phyloP scores from a whole-genome alignment of 2,888 invertebrate species.

The Catocala fraxini region DNA sequence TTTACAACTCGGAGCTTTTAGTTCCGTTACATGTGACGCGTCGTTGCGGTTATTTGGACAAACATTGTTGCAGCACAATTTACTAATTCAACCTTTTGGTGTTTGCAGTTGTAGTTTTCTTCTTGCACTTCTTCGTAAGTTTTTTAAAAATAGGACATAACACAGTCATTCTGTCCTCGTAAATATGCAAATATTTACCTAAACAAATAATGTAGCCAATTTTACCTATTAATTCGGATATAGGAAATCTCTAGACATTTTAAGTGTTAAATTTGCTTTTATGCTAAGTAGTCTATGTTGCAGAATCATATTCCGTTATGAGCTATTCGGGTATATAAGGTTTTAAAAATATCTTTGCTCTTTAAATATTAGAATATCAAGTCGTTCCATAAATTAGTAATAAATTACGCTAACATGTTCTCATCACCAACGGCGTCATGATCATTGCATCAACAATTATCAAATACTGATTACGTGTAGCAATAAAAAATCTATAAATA shows the following conservation, averaged over 20 bases:
- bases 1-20: constrained; percentile 44
- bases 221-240: too few relatives aligned
- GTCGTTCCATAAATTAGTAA: constrained; percentile 3
- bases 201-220: too few relatives aligned
- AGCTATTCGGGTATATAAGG: too few relatives aligned
- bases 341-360: background rate
- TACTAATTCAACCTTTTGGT: constrained; percentile 31
- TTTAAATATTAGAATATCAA: background rate
- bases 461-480: constrained; percentile 63
- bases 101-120: constrained; percentile 15
- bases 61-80: constrained; percentile 41
- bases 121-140: constrained; percentile 16
- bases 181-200: background rate
- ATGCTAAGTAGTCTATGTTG: too few relatives aligned
- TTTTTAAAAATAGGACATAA: constrained; percentile 11
- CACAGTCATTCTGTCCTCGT: background rate
- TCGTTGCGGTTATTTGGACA: constrained; percentile 38
- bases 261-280: too few relatives aligned
- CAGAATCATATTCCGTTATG: too few relatives aligned
- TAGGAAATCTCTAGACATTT: too few relatives aligned
- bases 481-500: constrained; percentile 67
- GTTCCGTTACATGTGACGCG: constrained; percentile 50
- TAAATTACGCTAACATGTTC: constrained; percentile 30
- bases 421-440: constrained; percentile 34
- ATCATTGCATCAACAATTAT: constrained; percentile 49